Evolutionary conservation across 1,140 invertebrate genomes (phyloP).

Genomic region (Zaprionus camerounensis): DNA sequence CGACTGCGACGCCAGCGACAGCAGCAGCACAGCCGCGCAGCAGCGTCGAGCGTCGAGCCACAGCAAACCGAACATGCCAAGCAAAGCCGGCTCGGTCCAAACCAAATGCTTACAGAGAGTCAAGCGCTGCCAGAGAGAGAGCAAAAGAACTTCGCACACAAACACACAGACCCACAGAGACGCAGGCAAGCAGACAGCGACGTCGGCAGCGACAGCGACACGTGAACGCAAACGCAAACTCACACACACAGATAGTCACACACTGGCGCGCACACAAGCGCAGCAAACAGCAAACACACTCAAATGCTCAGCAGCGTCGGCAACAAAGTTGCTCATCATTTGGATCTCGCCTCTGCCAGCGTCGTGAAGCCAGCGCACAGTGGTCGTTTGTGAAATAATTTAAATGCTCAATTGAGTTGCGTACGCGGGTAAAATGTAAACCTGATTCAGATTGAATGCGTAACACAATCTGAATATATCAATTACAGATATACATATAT

Average conservation of each 20-base stretch:
- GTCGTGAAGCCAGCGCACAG: slow-evolving; percentile 35
- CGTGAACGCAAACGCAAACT: slow-evolving; percentile 52
- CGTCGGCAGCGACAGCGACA: slow-evolving; percentile 29
- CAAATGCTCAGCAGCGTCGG: slow-evolving; percentile 53
- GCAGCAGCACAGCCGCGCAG: slow-evolving; percentile 25
- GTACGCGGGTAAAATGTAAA: background rate
- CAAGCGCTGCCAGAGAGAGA: slow-evolving; percentile 41
- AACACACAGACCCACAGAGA: slow-evolving; percentile 19
- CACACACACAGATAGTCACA: slow-evolving; percentile 19
- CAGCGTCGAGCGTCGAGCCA: slow-evolving; percentile 28
- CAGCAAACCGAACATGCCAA: slow-evolving; percentile 48
- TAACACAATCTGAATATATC: too few species aligned
- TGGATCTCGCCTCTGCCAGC: slow-evolving; percentile 55
- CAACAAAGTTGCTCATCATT: slow-evolving; percentile 68
- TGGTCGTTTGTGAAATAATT: slow-evolving; percentile 29
- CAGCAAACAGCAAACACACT: slow-evolving; percentile 61
- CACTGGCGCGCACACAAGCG: background rate
- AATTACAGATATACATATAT: too few species aligned
- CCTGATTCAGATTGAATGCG: too few species aligned
- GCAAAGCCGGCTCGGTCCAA: slow-evolving; percentile 41
- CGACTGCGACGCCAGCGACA: slow-evolving; percentile 28
- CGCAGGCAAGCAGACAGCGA: background rate
- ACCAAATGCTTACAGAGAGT: slow-evolving; percentile 42
- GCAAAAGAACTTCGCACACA: slow-evolving; percentile 63
- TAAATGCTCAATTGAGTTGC: slow-evolving; percentile 9